phyloP scores from a whole-genome alignment of 2,888 invertebrate species.

The Amphipyra tragopoginis region DNA sequence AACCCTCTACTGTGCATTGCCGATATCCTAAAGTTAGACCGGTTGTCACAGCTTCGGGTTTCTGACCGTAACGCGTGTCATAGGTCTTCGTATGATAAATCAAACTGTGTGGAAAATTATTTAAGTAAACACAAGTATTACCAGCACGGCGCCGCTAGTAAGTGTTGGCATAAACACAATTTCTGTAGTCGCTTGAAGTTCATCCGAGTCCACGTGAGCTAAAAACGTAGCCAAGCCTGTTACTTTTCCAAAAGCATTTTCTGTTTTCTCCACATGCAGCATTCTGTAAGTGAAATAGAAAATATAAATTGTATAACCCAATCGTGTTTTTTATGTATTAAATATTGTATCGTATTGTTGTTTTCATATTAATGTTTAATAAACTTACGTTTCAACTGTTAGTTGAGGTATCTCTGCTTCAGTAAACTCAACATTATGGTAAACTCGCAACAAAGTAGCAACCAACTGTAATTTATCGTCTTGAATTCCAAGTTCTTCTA shows the following conservation, averaged over 20 bases:
- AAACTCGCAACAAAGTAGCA: constrained; percentile 29
- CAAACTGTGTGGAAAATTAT: too few relatives aligned
- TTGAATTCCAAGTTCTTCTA: constrained; percentile 48
- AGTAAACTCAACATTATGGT: constrained; percentile 31
- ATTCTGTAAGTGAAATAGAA: constrained; percentile 18
- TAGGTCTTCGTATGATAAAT: too few relatives aligned
- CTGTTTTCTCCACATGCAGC: constrained; percentile 25
- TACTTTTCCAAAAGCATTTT: constrained; percentile 8
- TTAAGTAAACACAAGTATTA: constrained; percentile 5
- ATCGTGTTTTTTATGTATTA: neutral
- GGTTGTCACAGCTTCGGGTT: too few relatives aligned
- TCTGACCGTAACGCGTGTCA: too few relatives aligned
- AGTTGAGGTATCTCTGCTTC: constrained; percentile 26
- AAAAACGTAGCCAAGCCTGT: constrained; percentile 68
- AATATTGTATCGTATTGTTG: too few relatives aligned
- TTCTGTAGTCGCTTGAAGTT: constrained; percentile 72
- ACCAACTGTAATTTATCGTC: constrained; percentile 33
- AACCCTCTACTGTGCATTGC: too few relatives aligned
- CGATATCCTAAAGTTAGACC: too few relatives aligned
- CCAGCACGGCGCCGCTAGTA: constrained; percentile 18
- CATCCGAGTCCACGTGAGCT: constrained; percentile 69
- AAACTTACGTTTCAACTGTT: constrained; percentile 40
- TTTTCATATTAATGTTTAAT: neutral
- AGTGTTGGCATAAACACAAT: constrained; percentile 69
- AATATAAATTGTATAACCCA: neutral